Conservation (phyloP, 2,797 vertebrate genomes). For the Amazona finschi region DNA sequence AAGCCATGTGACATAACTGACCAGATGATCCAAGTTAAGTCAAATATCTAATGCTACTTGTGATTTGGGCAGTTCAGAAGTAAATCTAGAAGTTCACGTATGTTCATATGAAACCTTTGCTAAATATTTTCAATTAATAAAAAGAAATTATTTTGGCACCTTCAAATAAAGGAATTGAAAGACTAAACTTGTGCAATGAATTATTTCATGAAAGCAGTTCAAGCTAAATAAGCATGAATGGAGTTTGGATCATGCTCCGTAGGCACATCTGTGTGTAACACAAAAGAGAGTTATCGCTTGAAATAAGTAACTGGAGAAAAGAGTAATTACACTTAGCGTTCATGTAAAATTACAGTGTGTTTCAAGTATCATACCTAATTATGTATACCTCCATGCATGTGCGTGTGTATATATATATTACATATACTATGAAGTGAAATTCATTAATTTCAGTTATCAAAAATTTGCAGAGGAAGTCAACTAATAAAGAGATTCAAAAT, state of each 20-base stretch:
- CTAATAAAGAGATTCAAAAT: not conserved
- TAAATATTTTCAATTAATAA: not conserved
- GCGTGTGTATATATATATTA: not conserved
- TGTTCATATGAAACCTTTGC: not conserved
- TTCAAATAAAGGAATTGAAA: not conserved
- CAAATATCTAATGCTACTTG: not conserved
- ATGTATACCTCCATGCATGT: not conserved
- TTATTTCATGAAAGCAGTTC: not conserved
- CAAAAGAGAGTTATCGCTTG: not conserved
- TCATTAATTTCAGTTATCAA: not conserved
- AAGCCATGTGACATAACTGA: not conserved
- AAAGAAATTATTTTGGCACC: not conserved
- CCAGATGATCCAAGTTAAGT: not conserved
- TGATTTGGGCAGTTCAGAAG: not conserved
- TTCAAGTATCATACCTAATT: not conserved
- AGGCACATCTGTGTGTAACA: not conserved
- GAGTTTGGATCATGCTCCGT: not conserved
- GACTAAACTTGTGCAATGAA: not conserved
- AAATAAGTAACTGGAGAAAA: not conserved
- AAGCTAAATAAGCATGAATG: not conserved
- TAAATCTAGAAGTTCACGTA: rapidly evolving
- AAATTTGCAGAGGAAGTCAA: not conserved
- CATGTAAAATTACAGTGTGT: not conserved
- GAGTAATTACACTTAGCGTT: not conserved
- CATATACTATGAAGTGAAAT: not conserved